A percentile compares a stretch with the other conserved stretches of the same genome.
Evolutionary conservation across 30 jellyfish, hydroid and myxozoan genomes (phyloP).

Genomic region (Aurelia coerulea): DNA sequence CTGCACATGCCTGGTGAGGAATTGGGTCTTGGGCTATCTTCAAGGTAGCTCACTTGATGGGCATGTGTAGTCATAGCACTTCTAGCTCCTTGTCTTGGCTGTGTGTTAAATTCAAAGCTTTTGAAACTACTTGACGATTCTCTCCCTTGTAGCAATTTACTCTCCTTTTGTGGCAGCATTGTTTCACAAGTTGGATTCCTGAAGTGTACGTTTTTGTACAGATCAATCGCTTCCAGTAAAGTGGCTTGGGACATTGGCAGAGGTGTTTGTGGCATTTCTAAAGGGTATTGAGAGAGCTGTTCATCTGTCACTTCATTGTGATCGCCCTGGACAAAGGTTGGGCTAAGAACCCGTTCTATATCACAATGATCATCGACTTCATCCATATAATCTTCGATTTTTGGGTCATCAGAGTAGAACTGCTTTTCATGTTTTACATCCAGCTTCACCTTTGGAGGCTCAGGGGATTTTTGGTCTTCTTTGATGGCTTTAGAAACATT

Average conservation of each 20-base stretch:
- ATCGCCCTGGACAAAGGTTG: slow-evolving; percentile 21
- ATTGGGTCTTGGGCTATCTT: slow-evolving; percentile 22
- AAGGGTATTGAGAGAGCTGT: background rate
- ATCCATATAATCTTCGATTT: slow-evolving; percentile 55
- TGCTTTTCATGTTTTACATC: background rate
- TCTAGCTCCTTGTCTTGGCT: slow-evolving; percentile 1
- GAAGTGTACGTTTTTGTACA: slow-evolving; percentile 15
- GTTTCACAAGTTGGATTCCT: slow-evolving; percentile 36
- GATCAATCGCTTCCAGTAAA: slow-evolving; percentile 13
- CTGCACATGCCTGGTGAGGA: slow-evolving; percentile 4
- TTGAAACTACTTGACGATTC: slow-evolving; percentile 4
- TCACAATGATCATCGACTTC: slow-evolving; percentile 6
- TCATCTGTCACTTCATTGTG: background rate
- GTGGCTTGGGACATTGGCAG: slow-evolving; percentile 3
- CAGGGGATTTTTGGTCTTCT: slow-evolving; percentile 6
- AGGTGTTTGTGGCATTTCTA: background rate
- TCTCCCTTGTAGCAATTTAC: background rate
- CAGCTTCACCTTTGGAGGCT: background rate
- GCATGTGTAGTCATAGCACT: slow-evolving; percentile 16
- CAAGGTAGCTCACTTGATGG: too few relatives aligned
- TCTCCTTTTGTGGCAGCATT: background rate
- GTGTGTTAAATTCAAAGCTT: background rate
- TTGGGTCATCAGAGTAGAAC: slow-evolving; percentile 34
- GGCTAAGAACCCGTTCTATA: slow-evolving; percentile 4
- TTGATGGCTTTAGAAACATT: slow-evolving; percentile 30